phyloP scores from a whole-genome alignment of 2,888 invertebrate species.

The Agrenia bidenticulata region DNA sequence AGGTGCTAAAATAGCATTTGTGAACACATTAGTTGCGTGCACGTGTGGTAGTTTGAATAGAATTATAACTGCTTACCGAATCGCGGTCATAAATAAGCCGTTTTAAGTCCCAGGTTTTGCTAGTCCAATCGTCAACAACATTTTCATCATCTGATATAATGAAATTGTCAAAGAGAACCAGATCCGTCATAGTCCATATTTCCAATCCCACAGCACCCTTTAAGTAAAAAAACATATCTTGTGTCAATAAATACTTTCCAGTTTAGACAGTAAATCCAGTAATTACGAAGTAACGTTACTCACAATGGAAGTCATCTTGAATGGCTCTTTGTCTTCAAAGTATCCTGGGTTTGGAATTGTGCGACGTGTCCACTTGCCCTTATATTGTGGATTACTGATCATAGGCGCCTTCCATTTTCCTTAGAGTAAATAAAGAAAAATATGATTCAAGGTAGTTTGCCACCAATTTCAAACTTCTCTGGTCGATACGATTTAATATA shows the following conservation, averaged over 20 bases:
- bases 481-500: too few species aligned
- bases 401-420: conserved; percentile 80
- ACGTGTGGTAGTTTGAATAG: too few species aligned
- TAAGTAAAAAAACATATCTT: conserved; percentile 10
- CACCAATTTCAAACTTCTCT: too few species aligned
- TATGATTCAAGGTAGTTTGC: not conserved
- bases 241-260: not conserved
- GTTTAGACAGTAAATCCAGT: too few species aligned
- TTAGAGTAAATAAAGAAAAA: conserved; percentile 18
- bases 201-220: conserved; percentile 95
- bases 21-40: too few species aligned
- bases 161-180: conserved; percentile 93
- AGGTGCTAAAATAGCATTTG: too few species aligned
- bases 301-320: conserved; percentile 85
- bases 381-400: conserved; percentile 89
- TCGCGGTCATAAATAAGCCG: conserved; percentile 75
- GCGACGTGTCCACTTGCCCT: conserved; percentile 90
- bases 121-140: conserved; percentile 77
- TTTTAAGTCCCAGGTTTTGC: conserved; percentile 80
- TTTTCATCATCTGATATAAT: conserved; percentile 80
- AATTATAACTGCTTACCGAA: conserved; percentile 66
- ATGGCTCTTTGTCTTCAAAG: conserved; percentile 88
- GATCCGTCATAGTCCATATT: conserved; percentile 96
- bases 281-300: conserved; percentile 58
- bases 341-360: conserved; percentile 88